Base-by-base conservation (phyloP, 2,797 vertebrate species). In the Heterohyrax brucei region DNA sequence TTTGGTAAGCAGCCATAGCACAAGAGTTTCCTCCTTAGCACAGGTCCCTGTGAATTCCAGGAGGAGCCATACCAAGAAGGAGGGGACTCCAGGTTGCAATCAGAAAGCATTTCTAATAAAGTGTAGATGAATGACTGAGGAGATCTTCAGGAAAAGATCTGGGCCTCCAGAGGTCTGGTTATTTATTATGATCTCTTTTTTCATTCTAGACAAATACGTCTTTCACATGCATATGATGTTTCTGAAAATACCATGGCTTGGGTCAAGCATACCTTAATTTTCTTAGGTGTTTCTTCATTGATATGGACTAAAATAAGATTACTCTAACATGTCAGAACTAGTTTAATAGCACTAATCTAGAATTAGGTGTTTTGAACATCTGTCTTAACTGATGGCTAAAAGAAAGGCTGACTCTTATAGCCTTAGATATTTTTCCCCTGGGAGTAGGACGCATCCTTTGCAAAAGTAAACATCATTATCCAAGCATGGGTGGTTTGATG, bases 381-480 rank as follows among this genome's bases (percentile, higher is more conserved):
- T 97, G 87, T 97, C 94, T 96, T 96, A 97, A n/a, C 96, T 96
- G 88, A 80, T 62, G 96, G 75, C 96, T 97, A 91, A 94, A 97
- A 95, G 92, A 98, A 97, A 97, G 76, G 92, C 94, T 96, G 94
- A 92, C 61, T 97, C 91, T 0, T 8, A 19, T 79, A 96, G 93
- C 87, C 91, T 93, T 96, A 96, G 97, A 48, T 73, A 46, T 95
- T 89, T 93, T 68, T 97, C 26, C 62, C 5, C 28, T 4, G 96
- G 97, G 97, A 98, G 97, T 50, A 97, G 93, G 97, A 98, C 92
- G 96, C 77, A 85, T 12, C 95, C 94, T 88, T 95, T 94, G 87
- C 53, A 94, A 95, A 97, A 98, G 95, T 84, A 97, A 97, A 85
- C 97, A 98, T 59, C 19, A 10, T n/a, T 50, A 12, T 18, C 22